Percentiles rank a stretch among this genome's conserved stretches.
phyloP scores from a whole-genome alignment of 2,888 invertebrate species.

The Polyommatus icarus region DNA sequence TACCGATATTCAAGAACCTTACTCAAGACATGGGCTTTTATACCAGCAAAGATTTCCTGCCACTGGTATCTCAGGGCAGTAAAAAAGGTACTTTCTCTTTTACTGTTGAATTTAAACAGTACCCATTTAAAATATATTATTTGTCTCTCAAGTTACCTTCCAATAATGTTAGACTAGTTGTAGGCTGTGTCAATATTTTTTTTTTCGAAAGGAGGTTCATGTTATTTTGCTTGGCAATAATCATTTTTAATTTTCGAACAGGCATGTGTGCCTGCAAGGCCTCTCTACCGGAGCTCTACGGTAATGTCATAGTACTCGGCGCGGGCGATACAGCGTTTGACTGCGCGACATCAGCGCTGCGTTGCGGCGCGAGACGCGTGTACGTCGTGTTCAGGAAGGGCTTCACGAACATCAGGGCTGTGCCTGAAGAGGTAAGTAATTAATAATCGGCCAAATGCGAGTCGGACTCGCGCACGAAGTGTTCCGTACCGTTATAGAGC shows the following conservation, averaged over 20 bases:
- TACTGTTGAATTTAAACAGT: too few species aligned
- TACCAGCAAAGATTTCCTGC: conserved; percentile 96
- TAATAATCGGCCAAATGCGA: too few species aligned
- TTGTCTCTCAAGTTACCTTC: too few species aligned
- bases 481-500: too few species aligned
- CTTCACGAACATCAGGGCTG: conserved; percentile 96
- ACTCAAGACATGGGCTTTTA: conserved; percentile 92
- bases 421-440: conserved; percentile 98
- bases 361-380: conserved; percentile 96
- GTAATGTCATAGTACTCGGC: conserved; percentile 94
- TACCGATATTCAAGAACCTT: conserved; percentile 88
- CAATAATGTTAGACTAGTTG: too few species aligned
- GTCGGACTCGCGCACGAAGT: too few species aligned
- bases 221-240: not conserved
- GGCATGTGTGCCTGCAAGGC: conserved; percentile 90
- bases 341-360: conserved; percentile 97
- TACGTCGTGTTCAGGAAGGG: conserved; percentile 97
- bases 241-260: conserved; percentile 45
- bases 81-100: conserved; percentile 91
- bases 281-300: conserved; percentile 86
- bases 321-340: conserved; percentile 99
- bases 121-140: too few species aligned
- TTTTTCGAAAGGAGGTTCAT: too few species aligned
- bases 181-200: too few species aligned
- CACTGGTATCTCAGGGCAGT: conserved; percentile 91